These are phyloP conservation scores for Neofelis nebulosa DNA, from an alignment of 2,113 vertebrate genomes.

Conservation along the genomic window DNA sequence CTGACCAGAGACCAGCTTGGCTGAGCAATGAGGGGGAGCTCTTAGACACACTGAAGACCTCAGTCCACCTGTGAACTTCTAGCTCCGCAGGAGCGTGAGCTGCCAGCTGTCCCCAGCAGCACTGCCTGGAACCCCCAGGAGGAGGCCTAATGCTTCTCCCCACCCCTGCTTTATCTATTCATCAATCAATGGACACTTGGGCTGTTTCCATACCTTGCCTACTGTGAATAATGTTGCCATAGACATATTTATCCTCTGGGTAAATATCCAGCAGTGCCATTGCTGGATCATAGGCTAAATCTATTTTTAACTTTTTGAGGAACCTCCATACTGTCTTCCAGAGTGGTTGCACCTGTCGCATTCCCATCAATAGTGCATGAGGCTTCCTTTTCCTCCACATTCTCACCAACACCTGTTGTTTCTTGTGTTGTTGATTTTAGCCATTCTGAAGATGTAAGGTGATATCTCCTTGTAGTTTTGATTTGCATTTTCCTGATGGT, in stretches of 20 bases:
- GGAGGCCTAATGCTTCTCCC: no score
- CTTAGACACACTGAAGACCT: conserved; percentile 80
- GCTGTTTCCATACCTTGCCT: neutral
- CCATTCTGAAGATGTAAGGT: neutral
- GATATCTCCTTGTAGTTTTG: neutral
- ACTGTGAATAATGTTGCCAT: neutral
- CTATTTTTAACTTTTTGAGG: neutral
- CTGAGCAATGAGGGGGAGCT: conserved; percentile 70
- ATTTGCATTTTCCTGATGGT: neutral
- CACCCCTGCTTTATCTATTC: neutral
- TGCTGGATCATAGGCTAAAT: neutral
- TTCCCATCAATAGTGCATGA: neutral
- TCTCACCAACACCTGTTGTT: neutral
- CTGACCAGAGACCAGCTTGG: conserved; percentile 29
- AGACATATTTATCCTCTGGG: neutral
- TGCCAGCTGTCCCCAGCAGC: no score
- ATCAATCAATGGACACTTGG: neutral
- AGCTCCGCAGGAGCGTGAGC: no score
- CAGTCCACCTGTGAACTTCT: conserved; percentile 76
- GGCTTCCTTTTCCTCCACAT: neutral
- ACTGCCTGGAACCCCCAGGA: no score
- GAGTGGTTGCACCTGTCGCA: neutral
- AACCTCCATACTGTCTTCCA: neutral
- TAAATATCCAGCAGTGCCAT: neutral
- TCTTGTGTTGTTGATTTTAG: neutral